Evolutionary conservation across 1,140 invertebrate species (phyloP).

Genomic region (Drosophila quadrilineata): DNA sequence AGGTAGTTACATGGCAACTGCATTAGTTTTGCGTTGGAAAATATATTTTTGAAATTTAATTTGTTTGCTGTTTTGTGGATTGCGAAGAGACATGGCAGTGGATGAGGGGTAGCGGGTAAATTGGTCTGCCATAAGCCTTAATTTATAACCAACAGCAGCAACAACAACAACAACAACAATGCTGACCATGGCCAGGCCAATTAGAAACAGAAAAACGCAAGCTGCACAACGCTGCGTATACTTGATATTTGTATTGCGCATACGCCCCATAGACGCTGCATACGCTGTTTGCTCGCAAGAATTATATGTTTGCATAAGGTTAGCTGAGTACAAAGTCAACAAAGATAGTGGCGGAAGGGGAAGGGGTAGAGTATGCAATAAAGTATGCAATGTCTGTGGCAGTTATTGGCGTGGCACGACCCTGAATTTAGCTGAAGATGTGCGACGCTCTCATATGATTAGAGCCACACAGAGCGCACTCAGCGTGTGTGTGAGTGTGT

Average conservation of each 20-base stretch:
- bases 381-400: conserved; percentile 17
- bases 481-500: not conserved
- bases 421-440: not conserved
- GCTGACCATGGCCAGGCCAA: conserved; percentile 29
- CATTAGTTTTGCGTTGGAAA: conserved; percentile 28
- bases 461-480: not conserved
- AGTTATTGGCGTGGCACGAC: conserved; percentile 30
- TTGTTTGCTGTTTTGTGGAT: conserved; percentile 44
- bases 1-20: conserved; percentile 25
- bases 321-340: not conserved
- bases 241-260: conserved; percentile 44
- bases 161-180: no score
- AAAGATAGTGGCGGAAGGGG: not conserved
- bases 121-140: conserved; percentile 52
- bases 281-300: not conserved
- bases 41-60: conserved; percentile 59
- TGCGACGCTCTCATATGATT: conserved; percentile 2
- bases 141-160: no score
- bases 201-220: conserved; percentile 46
- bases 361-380: not conserved
- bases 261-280: conserved; percentile 38
- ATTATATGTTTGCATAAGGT: conserved; percentile 4
- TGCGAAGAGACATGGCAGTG: not conserved
- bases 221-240: conserved; percentile 23
- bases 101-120: not conserved